These are phyloP conservation scores for Sycophila sp. DNA, from an alignment of 1,140 invertebrate genomes.

Conservation along the genomic window DNA sequence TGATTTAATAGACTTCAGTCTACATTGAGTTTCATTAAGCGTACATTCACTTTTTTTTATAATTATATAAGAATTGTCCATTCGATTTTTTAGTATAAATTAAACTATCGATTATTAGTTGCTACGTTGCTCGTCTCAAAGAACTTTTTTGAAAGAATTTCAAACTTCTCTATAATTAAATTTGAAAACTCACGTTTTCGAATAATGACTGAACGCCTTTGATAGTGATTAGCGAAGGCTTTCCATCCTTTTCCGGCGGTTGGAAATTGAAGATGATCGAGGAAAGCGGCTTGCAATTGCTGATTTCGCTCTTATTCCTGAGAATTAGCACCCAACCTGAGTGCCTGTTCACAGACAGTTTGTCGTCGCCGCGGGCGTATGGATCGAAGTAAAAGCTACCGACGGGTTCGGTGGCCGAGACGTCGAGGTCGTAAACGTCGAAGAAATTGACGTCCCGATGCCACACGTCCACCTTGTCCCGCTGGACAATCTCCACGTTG, in stretches of 20 bases:
- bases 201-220: conserved; percentile 82
- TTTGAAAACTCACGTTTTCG: conserved; percentile 71
- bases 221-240: conserved; percentile 79
- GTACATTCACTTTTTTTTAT: too few species aligned
- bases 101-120: too few species aligned
- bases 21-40: too few species aligned
- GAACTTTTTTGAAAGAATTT: background rate
- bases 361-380: conserved; percentile 74
- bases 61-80: too few species aligned
- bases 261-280: conserved; percentile 87
- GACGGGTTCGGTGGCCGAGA: conserved; percentile 70
- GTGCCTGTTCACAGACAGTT: conserved; percentile 70
- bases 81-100: too few species aligned
- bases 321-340: conserved; percentile 77
- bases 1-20: too few species aligned
- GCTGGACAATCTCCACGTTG: conserved; percentile 82
- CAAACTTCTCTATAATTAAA: background rate
- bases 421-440: conserved; percentile 80
- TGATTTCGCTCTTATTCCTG: conserved; percentile 73
- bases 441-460: conserved; percentile 87
- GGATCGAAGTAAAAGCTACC: conserved; percentile 88
- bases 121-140: too few species aligned
- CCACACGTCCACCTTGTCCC: conserved; percentile 75
- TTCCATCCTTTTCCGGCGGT: conserved; percentile 69
- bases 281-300: conserved; percentile 74